phyloP scores from a whole-genome alignment of 2,797 vertebrate species.

The Stomatorhinus walkeri region DNA sequence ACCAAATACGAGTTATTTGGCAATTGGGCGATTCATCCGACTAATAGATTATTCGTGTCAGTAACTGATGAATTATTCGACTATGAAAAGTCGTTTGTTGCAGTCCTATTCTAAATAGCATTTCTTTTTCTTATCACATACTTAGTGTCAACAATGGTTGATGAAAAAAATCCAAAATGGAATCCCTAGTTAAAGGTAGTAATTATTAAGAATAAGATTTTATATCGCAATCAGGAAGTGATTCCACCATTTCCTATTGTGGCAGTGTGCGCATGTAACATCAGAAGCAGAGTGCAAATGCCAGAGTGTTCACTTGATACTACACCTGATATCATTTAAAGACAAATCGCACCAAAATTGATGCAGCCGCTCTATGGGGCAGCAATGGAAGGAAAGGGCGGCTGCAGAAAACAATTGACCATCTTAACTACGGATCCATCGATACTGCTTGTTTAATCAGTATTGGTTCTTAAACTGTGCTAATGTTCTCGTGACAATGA shows the following conservation, averaged over 20 bases:
- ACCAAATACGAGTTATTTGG: background rate
- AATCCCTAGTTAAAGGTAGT: background rate
- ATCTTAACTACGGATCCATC: background rate
- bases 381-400: background rate
- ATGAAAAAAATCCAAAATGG: background rate
- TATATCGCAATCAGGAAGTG: background rate
- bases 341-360: background rate
- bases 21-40: background rate
- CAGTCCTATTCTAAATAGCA: background rate
- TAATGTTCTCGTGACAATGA: background rate
- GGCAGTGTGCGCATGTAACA: background rate
- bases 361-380: background rate
- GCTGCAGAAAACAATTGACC: background rate
- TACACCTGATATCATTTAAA: background rate
- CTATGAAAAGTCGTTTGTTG: background rate
- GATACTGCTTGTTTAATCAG: background rate
- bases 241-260: background rate
- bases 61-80: background rate
- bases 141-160: background rate
- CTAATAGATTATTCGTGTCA: background rate
- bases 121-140: background rate
- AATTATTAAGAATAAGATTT: background rate
- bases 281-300: background rate
- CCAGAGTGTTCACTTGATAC: background rate
- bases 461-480: background rate